Conservation (phyloP, 1,140 invertebrate genomes). For the Phymorhynchus buccinoides region DNA sequence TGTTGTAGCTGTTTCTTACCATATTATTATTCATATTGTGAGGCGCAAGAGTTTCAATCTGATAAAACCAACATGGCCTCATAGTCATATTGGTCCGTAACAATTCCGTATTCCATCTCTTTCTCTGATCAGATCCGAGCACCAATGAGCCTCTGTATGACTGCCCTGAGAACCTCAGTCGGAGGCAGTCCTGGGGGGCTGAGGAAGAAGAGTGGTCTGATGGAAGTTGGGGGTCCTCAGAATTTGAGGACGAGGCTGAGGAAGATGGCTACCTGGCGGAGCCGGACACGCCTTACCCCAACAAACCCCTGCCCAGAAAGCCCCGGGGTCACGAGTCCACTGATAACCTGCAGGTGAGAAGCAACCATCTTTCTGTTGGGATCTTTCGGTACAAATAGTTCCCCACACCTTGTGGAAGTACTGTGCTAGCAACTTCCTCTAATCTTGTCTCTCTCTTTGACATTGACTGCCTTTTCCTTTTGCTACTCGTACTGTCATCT, state of each 20-base stretch:
- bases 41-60: not conserved
- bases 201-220: constrained; percentile 21
- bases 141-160: constrained; percentile 34
- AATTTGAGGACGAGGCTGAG: constrained; percentile 37
- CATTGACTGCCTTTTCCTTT: too few relatives aligned
- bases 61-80: not conserved
- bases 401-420: too few relatives aligned
- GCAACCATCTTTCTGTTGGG: too few relatives aligned
- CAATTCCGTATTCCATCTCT: not conserved
- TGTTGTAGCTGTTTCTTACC: too few relatives aligned
- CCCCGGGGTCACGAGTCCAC: not conserved
- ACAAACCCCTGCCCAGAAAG: constrained; percentile 24
- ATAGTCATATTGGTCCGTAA: not conserved
- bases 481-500: too few relatives aligned
- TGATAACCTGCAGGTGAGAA: constrained; percentile 25
- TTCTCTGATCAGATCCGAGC: not conserved
- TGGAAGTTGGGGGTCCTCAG: constrained; percentile 40
- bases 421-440: too few relatives aligned
- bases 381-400: too few relatives aligned
- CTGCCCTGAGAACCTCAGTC: not conserved
- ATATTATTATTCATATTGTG: too few relatives aligned
- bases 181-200: not conserved
- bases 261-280: constrained; percentile 31
- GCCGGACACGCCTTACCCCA: constrained; percentile 28
- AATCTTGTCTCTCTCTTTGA: too few relatives aligned